Evolutionary conservation across 2,113 vertebrate species (phyloP).

Genomic region (Paracanthobrama guichenoti): DNA sequence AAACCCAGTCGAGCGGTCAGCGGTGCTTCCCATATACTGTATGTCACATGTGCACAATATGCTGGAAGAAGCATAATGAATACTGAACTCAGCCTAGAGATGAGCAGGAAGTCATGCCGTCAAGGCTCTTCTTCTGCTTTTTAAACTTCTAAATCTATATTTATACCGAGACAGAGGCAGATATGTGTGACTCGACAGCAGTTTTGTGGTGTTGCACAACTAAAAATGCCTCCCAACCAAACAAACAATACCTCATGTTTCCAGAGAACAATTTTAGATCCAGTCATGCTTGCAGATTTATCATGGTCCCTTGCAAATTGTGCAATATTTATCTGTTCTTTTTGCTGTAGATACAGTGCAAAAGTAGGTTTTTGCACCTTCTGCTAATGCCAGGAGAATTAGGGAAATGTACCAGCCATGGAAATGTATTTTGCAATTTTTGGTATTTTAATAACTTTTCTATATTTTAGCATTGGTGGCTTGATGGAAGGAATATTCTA

Average conservation of each 20-base stretch:
- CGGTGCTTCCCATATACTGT: slow-evolving; percentile 45
- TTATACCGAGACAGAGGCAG: not conserved
- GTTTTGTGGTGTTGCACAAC: not conserved
- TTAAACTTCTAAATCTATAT: not conserved
- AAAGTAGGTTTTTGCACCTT: not conserved
- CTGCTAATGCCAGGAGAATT: not conserved
- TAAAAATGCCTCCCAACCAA: not conserved
- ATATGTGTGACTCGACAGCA: slow-evolving; percentile 1
- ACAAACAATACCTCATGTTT: slow-evolving; percentile 18
- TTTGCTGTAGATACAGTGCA: not conserved
- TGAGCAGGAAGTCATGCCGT: not conserved
- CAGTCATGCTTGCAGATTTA: not conserved
- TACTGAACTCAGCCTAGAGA: not conserved
- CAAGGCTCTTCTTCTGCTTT: slow-evolving; percentile 5
- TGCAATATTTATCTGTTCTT: not conserved
- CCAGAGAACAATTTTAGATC: slow-evolving; percentile 28
- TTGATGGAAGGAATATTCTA: not conserved
- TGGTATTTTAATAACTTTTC: not conserved
- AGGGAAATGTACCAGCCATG: not conserved
- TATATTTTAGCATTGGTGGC: not conserved
- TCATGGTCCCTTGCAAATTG: not conserved
- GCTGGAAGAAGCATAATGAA: slow-evolving; percentile 56
- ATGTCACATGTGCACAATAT: slow-evolving; percentile 59
- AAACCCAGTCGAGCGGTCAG: not conserved
- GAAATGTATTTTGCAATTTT: not conserved